A percentile compares a stretch with the other conserved stretches of the same genome.
Evolutionary conservation across 2,113 vertebrate species (phyloP).

Genomic region (Triplophysa tibetana): DNA sequence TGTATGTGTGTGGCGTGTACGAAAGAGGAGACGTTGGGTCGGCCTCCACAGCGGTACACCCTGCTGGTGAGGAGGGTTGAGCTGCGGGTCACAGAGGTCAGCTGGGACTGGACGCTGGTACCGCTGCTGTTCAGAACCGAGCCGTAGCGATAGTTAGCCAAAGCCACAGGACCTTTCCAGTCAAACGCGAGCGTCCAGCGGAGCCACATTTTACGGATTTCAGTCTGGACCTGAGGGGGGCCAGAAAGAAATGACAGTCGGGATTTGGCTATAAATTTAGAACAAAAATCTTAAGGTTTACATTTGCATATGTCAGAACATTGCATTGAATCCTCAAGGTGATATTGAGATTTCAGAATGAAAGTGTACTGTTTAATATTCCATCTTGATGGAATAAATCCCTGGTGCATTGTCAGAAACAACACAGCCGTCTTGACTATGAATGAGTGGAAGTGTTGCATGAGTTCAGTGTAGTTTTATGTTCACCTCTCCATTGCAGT

Average conservation of each 20-base stretch:
- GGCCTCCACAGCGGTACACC: slow-evolving; percentile 52
- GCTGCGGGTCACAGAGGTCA: slow-evolving; percentile 69
- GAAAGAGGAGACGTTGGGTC: background rate
- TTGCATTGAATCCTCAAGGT: no score
- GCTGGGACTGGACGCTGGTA: slow-evolving; percentile 81
- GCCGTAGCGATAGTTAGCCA: slow-evolving; percentile 78
- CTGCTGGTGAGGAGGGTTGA: slow-evolving; percentile 70
- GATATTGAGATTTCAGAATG: no score
- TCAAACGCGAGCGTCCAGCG: slow-evolving; percentile 81
- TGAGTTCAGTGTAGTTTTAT: background rate
- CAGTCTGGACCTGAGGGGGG: slow-evolving; percentile 80
- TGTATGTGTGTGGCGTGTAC: slow-evolving; percentile 56
- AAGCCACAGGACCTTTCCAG: slow-evolving; percentile 79
- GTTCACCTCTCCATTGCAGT: slow-evolving; percentile 90
- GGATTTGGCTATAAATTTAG: no score
- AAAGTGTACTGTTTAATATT: no score
- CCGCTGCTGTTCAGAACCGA: slow-evolving; percentile 83
- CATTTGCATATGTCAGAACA: slow-evolving; percentile 19
- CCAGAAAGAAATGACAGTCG: background rate
- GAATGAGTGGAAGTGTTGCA: background rate
- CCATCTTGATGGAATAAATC: no score
- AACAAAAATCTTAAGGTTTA: background rate
- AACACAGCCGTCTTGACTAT: background rate
- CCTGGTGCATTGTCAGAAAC: no score
- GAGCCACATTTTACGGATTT: slow-evolving; percentile 86